These are phyloP conservation scores for Natrix natrix DNA, from an alignment of 2,797 vertebrate genomes.

Conservation along the genomic window DNA sequence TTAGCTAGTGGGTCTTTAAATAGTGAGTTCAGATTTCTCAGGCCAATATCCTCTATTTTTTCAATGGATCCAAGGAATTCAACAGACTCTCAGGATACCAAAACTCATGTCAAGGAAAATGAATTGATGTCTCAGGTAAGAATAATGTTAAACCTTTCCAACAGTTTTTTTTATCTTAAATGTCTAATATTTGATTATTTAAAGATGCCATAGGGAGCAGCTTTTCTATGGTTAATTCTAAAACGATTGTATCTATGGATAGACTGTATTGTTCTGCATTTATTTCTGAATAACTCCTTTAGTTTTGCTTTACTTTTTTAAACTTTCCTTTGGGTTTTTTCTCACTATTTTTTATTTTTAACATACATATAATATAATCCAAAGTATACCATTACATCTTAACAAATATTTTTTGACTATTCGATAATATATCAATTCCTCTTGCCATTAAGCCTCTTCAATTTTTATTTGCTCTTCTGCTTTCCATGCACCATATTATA, in stretches of 20 bases:
- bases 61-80: background rate
- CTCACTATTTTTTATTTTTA: no score
- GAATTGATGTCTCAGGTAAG: background rate
- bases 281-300: background rate
- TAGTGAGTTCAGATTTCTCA: conserved; percentile 16
- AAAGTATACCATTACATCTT: no score
- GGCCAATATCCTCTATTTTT: background rate
- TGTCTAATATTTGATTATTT: background rate
- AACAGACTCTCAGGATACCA: background rate
- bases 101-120: background rate
- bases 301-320: background rate
- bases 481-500: no score
- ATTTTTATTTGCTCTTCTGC: no score
- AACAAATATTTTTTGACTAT: no score
- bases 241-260: background rate
- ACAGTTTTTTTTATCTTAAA: background rate
- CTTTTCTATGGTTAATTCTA: background rate
- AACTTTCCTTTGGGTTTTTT: background rate
- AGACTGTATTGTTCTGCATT: background rate
- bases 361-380: no score
- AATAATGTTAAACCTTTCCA: background rate
- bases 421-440: no score
- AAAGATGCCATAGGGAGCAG: background rate
- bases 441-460: no score
- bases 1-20: conserved; percentile 1